Evolutionary conservation across 2,888 invertebrate species (phyloP), one percentile per base, ranked within the genome.

Genomic region (Trachelus iudaicus): DNA sequence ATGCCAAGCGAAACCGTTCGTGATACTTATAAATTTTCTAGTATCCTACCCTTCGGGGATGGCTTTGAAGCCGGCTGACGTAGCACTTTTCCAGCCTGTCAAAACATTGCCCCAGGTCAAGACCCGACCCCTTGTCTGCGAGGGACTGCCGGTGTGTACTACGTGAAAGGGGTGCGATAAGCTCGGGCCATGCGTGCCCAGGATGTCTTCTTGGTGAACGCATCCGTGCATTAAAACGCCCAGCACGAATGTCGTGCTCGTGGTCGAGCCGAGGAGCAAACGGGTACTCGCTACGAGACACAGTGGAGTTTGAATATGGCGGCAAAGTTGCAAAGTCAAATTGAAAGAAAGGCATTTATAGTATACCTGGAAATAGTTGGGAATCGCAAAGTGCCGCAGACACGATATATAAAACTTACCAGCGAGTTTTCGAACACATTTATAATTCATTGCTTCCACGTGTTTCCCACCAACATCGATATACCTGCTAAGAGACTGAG

Each of bases 311-410:
- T 83, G 83, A 82, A 82, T 82, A 81, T 81, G 80, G 79, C 81
- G 82, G 88, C 84, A 87, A 90, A 89, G 87, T 89, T 89, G 83
- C 83, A 88, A 87, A 88, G 87, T 87, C 85, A 88, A 90, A 89
- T 88, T 89, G 89, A 89, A 89, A 89, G 87, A 87, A 86, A 87
- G 87, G 86, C 87, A 85, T 56, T 56, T 23, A 23, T 23, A 9
- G 56, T 56, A 9, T 56, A 9, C 9, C 56, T 56, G 56, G 23
- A 56, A 56, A 56, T 56, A 56, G 56, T 56, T 56, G 56, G 15
- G 56, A 56, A 6, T 23, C 2, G 15, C 56, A 56, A 56, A 56
- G 56, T 56, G 56, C 56, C 9, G 56, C 56, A 23, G 56, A 56
- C 56, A 56, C 56, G 56, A 23, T 56, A 56, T 56, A 56, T 56